These are phyloP conservation scores for Syngnathus rostellatus DNA, from an alignment of 2,797 vertebrate species.

Conservation along the genomic window DNA sequence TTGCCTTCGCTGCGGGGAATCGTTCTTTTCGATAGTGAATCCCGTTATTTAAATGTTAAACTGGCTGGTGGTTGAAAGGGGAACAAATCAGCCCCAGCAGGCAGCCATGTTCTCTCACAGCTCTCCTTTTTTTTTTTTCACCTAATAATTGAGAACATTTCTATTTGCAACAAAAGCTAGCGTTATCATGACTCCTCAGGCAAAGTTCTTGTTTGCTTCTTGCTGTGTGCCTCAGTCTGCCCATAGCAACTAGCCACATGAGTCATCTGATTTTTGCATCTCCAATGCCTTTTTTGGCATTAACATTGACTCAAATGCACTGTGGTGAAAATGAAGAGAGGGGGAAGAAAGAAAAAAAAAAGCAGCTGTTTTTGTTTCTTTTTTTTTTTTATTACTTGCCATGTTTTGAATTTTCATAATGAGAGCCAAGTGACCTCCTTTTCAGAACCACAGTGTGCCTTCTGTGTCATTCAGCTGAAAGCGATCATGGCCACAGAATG, in stretches of 20 bases:
- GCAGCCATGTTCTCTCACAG: conserved; percentile 20
- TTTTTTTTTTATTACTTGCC: background rate
- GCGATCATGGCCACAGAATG: background rate
- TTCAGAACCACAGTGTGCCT: background rate
- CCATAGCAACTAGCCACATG: conserved; percentile 13
- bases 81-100: conserved; percentile 33
- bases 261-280: conserved; percentile 37
- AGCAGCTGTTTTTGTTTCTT: background rate
- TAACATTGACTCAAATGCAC: conserved; percentile 29
- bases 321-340: background rate
- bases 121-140: conserved; percentile 4
- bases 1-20: background rate
- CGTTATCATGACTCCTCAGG: conserved; percentile 3
- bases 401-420: background rate
- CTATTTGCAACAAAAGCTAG: conserved; percentile 12
- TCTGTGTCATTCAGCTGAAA: background rate
- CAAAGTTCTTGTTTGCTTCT: conserved; percentile 14
- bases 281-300: conserved; percentile 32
- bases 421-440: background rate
- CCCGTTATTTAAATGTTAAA: conserved; percentile 35
- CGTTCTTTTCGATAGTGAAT: background rate
- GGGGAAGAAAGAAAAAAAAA: background rate
- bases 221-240: conserved; percentile 8
- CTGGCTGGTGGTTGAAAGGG: conserved; percentile 9
- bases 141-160: conserved; percentile 1